Evolutionary conservation across 1,140 invertebrate genomes (phyloP), one percentile per base, ranked within the genome.

Genomic region (Mactra quadrangularis): DNA sequence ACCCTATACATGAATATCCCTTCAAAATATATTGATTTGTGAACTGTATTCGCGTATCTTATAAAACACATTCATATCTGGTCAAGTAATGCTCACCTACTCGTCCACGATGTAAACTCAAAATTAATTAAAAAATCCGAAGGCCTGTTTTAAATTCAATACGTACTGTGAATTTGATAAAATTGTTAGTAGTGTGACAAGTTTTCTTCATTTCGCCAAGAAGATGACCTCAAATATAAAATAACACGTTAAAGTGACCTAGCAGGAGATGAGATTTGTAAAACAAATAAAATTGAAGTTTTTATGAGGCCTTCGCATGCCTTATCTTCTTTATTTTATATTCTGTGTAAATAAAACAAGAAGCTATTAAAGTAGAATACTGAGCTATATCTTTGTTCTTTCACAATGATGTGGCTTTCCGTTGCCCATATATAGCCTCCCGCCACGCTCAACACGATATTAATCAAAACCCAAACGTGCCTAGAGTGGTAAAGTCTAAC

Each of bases 261-360:
- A 15, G 35, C 29, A 47, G 47, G 74, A 77, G 62, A 52, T 50
- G 60, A 9, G 38, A 62, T 62, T 29, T 62, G 29, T 19, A 62
- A 64, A 52, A 52, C 59, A 77, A 77, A 77, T 59, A 77, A 64
- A 64, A 31, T 25, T 53, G 74, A 77, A 53, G 74, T 64, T 64
- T 77, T 64, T 64, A 77, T 77, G 45, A 62, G 74, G 59, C 13
- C 45, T 25, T 50, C 74, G 50, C 74, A 77, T 77, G 74, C 74
- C 59, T 77, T 77, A 77, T 77, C 74, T 57, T 31, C 45, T 6
- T 53, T 33, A 64, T 64, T 62, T 64, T 77, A 52, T 66, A 77
- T 77, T 77, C 60, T 77, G n/a, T 77, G 74, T 77, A 35, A 77
- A 77, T 64, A 77, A 50, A 77, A 27, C 25, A 50, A 77, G 74